Evolutionary conservation across 2,888 invertebrate genomes (phyloP), one percentile per base, ranked within the genome.

Genomic region (Blomia tropicalis): DNA sequence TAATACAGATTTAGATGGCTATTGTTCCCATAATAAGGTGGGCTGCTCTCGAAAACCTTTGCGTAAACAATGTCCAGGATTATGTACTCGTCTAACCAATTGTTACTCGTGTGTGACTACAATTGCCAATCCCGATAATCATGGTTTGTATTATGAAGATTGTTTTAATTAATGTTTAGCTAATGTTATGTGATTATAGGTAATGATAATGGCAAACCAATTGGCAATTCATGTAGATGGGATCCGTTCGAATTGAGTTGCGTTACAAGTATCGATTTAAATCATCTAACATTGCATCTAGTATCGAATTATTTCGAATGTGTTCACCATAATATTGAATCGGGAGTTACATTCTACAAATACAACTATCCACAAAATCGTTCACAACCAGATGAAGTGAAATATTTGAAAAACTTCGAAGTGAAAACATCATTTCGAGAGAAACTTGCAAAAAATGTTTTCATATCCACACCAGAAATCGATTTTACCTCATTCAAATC

Each of bases 41-140:
- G 14, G n/a, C 5, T 47, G 51, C 51, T 47, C 51, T 11, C 7
- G 7, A 22, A 7, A 47, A 47, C 7, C 22, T 25, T n/a, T 25
- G 22, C 11, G 25, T 11, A 56, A 60, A n/a, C 60, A 65, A 0
- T 75, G 75, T 68, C 72, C 72, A 1, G 74, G 74, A 1, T 83
- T 93, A 41, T 93, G 93, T 73, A 85, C 88, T 0, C 83, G 87
- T 0, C 76, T 93, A 2, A 84, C 84, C 0, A 87, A 88, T 72
- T 93, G 93, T 71, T 87, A 87, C 70, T 84, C 91, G 0, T 93
- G 93, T 73, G 78, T 90, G 65, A 84, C 82, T 64, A 89, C 88
- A 23, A 82, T 82, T 0, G 84, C 72, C 56, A 61, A 47, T 11
- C 7, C 7, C n/a, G 51, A 27, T 41, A 41, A 41, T 14, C n/a